Base-by-base conservation (phyloP, 2,113 vertebrate species). In the Amphiprion percula region DNA sequence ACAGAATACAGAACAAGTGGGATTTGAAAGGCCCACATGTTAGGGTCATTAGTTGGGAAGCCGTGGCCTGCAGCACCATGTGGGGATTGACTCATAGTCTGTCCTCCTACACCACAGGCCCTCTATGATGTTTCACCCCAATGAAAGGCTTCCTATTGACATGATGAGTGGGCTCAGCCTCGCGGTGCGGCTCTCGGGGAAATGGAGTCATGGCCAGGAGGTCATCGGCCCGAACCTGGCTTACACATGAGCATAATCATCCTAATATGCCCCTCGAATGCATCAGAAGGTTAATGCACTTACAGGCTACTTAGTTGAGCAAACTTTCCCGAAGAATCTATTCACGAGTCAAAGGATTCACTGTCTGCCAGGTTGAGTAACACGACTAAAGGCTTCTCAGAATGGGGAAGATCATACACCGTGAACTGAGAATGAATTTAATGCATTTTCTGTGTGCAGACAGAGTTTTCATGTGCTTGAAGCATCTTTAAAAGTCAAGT, bases 91-190 rank as follows among this genome's bases (percentile, higher is more conserved):
- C 59, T 92, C 88, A 88, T 24, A 11, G 64, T 61, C 62, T 73
- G 76, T 74, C 68, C 77, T 56, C 59, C 39, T 23, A 2, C 80
- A 70, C 86, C 58, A 33, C 70, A 77, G 68, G 46, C 41, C 72
- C 44, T 77, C 75, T 65, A 5, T 64, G 83, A 79, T 52, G 71
- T 54, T 58, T 79, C 61, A 26, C 44, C 75, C 41, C 74, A 10
- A 66, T 87, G 84, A 91, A 91, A 87, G 83, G 74, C 44, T 66
- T 56, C 62, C 69, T 68, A 71, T 75, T 75, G 78, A 66, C 70
- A 52, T 83, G 73, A 89, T 84, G 80, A 90, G 90, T 86, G 68
- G 82, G n/a, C 58, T 74, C 14, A 4, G 47, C 63, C 47, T 74
- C 63, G 5, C 4, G 4, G 10, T n/a, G 83, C 70, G 47, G 67